A percentile compares a stretch with the other conserved stretches of the same genome.
phyloP scores from a whole-genome alignment of 35 echinoderm and acorn worm genomes.

The Lytechinus pictus region DNA sequence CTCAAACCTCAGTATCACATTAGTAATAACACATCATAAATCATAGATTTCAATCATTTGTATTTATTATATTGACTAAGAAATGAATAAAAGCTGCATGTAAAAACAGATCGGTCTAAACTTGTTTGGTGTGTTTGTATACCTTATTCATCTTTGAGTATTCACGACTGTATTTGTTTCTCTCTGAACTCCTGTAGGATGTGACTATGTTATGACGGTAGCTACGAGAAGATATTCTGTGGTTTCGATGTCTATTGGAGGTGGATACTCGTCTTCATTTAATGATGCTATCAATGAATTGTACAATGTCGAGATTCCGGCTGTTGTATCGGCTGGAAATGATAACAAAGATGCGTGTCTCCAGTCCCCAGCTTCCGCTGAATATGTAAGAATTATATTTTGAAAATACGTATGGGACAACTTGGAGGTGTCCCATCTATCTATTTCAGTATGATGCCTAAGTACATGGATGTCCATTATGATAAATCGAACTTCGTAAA shows the following conservation, averaged over 20 bases:
- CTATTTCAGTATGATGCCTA: too few relatives aligned
- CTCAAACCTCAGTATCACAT: too few relatives aligned
- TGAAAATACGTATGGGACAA: too few relatives aligned
- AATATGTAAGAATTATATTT: not conserved
- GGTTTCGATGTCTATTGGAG: slow-evolving; percentile 65
- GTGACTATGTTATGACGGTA: not conserved
- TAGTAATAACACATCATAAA: too few relatives aligned
- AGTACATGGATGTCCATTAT: too few relatives aligned
- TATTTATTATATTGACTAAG: too few relatives aligned
- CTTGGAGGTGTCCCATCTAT: too few relatives aligned
- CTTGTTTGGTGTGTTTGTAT: too few relatives aligned
- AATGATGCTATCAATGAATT: slow-evolving; percentile 47
- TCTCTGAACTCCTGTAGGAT: not conserved
- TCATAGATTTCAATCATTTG: too few relatives aligned
- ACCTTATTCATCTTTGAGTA: not conserved
- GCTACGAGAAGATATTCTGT: not conserved
- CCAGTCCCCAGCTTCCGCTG: slow-evolving; percentile 34
- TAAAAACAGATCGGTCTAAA: too few relatives aligned
- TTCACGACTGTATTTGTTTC: not conserved
- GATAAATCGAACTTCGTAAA: too few relatives aligned
- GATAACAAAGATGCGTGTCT: slow-evolving; percentile 48
- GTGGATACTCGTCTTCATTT: not conserved
- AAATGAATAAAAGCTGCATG: too few relatives aligned
- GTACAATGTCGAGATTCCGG: not conserved
- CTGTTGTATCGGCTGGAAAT: slow-evolving; percentile 54